A percentile compares a stretch with the other conserved stretches of the same genome.
Conservation (phyloP, 2,888 invertebrate genomes). For the Melolontha melolontha region DNA sequence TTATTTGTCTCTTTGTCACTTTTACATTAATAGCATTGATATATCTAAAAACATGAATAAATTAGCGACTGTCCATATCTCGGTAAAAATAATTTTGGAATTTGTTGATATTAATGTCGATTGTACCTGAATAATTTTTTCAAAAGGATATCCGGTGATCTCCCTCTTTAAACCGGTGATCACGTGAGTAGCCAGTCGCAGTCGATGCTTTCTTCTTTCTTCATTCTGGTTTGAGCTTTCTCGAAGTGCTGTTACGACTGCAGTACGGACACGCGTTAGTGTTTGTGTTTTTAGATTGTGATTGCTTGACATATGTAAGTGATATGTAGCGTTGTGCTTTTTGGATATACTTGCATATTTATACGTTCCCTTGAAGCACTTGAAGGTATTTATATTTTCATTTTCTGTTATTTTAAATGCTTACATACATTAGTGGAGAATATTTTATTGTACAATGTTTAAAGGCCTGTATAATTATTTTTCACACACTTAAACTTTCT, state of each 20-base stretch:
- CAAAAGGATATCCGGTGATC: slow-evolving; percentile 60
- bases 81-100: no score
- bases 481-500: no score
- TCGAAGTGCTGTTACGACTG: slow-evolving; percentile 40
- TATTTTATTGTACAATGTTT: no score
- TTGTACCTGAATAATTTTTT: slow-evolving; percentile 32
- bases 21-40: no score
- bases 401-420: slow-evolving; percentile 4
- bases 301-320: slow-evolving; percentile 16
- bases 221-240: slow-evolving; percentile 56
- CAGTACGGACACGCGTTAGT: background rate
- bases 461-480: no score
- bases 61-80: no score
- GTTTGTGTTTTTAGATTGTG: slow-evolving; percentile 15
- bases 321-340: slow-evolving; percentile 28
- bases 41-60: no score
- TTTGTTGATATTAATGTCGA: no score
- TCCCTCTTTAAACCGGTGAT: slow-evolving; percentile 55
- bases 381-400: slow-evolving; percentile 54
- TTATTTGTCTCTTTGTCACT: no score
- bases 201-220: slow-evolving; percentile 59
- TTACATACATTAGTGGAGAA: no score
- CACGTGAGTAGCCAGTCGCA: slow-evolving; percentile 57
- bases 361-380: slow-evolving; percentile 43
- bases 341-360: slow-evolving; percentile 11